Evolutionary conservation across 1,140 invertebrate genomes (phyloP), one percentile per base, ranked within the genome.

Genomic region (Saccostrea cuccullata): DNA sequence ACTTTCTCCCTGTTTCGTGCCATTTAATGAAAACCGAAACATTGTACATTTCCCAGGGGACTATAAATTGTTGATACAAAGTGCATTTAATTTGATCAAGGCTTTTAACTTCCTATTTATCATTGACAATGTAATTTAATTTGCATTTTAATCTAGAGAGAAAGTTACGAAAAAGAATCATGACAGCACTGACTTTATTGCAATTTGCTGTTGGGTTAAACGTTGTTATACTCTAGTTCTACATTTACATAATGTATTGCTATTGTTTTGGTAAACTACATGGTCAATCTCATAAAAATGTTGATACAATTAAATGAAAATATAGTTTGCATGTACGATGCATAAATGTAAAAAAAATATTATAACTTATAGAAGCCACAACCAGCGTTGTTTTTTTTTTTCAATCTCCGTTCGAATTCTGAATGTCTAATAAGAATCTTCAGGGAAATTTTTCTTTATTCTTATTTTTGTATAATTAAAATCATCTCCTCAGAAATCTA

Each of bases 31-130:
- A 47, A 47, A 47, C 47, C 40, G 6, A 47, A 60, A 73, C 36
- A 77, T 17, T 36, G 70, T 77, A 77, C 70, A 26, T 40, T 36
- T 36, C 70, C 13, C 26, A 36, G 26, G 26, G 8, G 70, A 13
- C 23, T 23, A 67, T 20, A 67, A 9, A 6, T 20, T 67, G 20
- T n/a, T 23, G 60, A 67, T 5, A 67, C 60, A 67, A 67, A 67
- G 60, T 67, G 60, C 70, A 30, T 36, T 77, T 26, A 30, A 77
- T 77, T 77, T 36, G 70, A 77, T 77, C 26, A 77, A 15, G 26
- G 70, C 70, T 77, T 36, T 17, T 77, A 77, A 77, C 58, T 30
- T 36, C 26, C 70, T n/a, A 36, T 77, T 26, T 36, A 77, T 30
- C 70, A 77, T 11, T 26, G 30, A 77, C 26, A 26, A 36, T 36